Conservation (phyloP, 2,888 invertebrate species). For the Matsumyia berberina region DNA sequence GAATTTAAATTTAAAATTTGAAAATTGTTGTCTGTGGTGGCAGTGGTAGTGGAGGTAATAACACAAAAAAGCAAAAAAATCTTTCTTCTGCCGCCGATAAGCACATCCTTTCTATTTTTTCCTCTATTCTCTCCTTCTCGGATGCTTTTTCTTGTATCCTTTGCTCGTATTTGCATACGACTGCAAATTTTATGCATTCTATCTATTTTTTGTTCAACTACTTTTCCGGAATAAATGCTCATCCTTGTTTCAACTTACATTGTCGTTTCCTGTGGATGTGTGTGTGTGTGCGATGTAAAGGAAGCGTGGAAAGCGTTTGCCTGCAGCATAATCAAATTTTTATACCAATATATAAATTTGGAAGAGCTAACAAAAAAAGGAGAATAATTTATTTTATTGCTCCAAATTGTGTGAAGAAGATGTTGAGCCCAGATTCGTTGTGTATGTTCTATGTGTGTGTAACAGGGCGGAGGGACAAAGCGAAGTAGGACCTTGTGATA, state of each 20-base stretch:
- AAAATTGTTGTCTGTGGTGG: conserved; percentile 49
- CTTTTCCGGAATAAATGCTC: conserved; percentile 64
- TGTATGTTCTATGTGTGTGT: conserved; percentile 19
- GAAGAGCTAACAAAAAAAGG: conserved; percentile 47
- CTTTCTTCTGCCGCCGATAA: conserved; percentile 40
- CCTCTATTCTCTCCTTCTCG: conserved; percentile 4
- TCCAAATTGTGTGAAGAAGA: conserved; percentile 41
- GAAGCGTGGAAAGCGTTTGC: conserved; percentile 37
- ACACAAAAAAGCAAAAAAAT: neutral
- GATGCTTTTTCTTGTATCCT: conserved; percentile 34
- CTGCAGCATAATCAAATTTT: conserved; percentile 71
- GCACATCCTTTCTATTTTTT: conserved; percentile 46
- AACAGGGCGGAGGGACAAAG: conserved; percentile 15
- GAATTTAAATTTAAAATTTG: conserved; percentile 68
- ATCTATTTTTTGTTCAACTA: conserved; percentile 28
- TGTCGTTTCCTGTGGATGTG: conserved; percentile 31
- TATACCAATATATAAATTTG: conserved; percentile 69
- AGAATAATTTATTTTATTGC: conserved; percentile 71
- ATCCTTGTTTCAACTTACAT: conserved; percentile 64
- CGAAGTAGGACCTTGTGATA: conserved; percentile 32
- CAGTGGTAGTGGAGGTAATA: conserved; percentile 8
- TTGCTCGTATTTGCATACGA: conserved; percentile 42
- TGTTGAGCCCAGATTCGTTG: conserved; percentile 3
- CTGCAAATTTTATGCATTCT: conserved; percentile 64
- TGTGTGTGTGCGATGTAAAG: conserved; percentile 21